phyloP scores from a whole-genome alignment of 92 coral and sea anemone species.

The Virgularia gustaviana region DNA sequence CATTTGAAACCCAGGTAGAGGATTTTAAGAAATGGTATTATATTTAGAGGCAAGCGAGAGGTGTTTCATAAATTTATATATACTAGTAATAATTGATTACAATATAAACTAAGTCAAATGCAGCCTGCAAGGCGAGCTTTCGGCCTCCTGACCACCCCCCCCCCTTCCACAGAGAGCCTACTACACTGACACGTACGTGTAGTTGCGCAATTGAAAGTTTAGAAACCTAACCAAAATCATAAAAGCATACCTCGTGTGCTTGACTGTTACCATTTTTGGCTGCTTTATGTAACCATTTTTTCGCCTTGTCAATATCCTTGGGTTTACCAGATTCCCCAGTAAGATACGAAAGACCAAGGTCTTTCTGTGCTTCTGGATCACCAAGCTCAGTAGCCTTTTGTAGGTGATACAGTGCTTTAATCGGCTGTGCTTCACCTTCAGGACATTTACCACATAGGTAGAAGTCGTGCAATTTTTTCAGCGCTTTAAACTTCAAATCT shows the following conservation, averaged over 20 bases:
- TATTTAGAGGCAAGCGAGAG: too few species aligned
- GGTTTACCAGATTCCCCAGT: slow-evolving; percentile 40
- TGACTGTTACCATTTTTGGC: slow-evolving; percentile 23
- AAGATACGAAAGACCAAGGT: slow-evolving; percentile 46
- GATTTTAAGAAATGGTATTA: too few species aligned
- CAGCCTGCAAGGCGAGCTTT: too few species aligned
- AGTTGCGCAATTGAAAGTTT: too few species aligned
- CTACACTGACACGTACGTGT: too few species aligned
- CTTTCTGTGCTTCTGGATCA: slow-evolving; percentile 43
- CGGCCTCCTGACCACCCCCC: too few species aligned
- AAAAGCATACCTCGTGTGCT: slow-evolving; percentile 37
- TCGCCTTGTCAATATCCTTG: slow-evolving; percentile 56
- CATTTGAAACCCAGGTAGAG: too few species aligned
- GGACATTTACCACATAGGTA: slow-evolving; percentile 59
- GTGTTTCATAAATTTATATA: too few species aligned
- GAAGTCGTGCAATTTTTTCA: slow-evolving; percentile 36
- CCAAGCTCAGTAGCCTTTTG: slow-evolving; percentile 56
- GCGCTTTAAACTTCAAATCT: slow-evolving; percentile 24
- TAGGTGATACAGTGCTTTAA: slow-evolving; percentile 58
- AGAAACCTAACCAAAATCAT: too few species aligned
- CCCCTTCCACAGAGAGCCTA: too few species aligned
- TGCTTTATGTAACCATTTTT: slow-evolving; percentile 59
- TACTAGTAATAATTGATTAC: too few species aligned
- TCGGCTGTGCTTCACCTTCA: slow-evolving; percentile 61
- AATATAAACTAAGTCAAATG: too few species aligned